Base-by-base conservation (phyloP, 2,797 vertebrate genomes). In the Miichthys miiuy region DNA sequence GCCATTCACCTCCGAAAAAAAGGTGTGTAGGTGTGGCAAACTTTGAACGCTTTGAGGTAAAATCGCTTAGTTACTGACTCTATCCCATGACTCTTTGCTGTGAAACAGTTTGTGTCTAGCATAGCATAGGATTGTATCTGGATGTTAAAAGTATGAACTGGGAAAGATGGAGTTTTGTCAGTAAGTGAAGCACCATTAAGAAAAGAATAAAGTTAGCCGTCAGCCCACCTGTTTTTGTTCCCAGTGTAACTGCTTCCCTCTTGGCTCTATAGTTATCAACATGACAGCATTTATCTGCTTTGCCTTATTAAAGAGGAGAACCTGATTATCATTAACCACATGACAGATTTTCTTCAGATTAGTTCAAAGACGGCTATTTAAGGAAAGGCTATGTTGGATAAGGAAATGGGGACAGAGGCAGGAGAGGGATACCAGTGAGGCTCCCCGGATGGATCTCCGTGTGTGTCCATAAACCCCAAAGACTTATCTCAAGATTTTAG, bases 291-390 rank as follows among this genome's bases (percentile, higher is more conserved):
- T 88, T 80, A 92, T 92, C 86, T 82, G 30, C 71, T 87, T 88
- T 87, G 80, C 55, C 83, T 89, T 88, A 87, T 66, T 91, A 88
- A 89, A 88, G 85, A 82, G 46, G 50, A 51, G 68, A 84, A 91
- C 65, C 72, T 87, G 90, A 90, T 92, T 90, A 87, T 64, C 63
- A 76, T 77, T 34, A 51, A 80, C 78, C 81, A 25, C 57, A 17
- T 79, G 58, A 68, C 38, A 75, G 80, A 87, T 87, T 88, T 85
- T 80, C 66, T 27, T 52, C 66, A 85, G 87, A 91, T 93, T 90
- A 88, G 52, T 82, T 87, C 82, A 75, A 86, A 88, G 72, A 82
- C 6, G 14, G n/a, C 66, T 77, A 74, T 87, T 89, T 75, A 67
- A 84, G 5, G 27, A 42, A 76, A 69, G 27, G 75, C 75, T 75